These are phyloP conservation scores for Stenopsyche tienmushanensis DNA, from an alignment of 1,140 invertebrate genomes.

Conservation along the genomic window DNA sequence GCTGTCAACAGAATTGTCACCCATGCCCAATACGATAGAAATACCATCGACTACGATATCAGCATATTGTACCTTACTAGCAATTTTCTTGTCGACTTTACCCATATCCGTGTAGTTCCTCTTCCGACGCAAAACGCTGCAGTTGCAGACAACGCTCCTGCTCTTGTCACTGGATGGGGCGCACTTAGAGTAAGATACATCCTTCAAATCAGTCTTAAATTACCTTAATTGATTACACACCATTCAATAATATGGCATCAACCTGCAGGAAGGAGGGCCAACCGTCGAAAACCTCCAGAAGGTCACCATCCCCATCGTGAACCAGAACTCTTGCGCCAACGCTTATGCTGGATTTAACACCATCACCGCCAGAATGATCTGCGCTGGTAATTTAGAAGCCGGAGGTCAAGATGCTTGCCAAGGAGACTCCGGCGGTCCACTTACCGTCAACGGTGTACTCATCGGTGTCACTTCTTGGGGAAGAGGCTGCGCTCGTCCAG, in stretches of 20 bases:
- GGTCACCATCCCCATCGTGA: conserved; percentile 20
- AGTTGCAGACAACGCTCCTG: conserved; percentile 5
- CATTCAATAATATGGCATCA: not conserved
- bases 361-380: conserved; percentile 49
- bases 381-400: conserved; percentile 42
- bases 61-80: conserved; percentile 1
- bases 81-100: conserved; percentile 2
- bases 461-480: conserved; percentile 74
- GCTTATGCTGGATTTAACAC: conserved; percentile 46
- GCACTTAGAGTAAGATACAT: conserved; percentile 11
- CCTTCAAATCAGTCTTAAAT: not conserved
- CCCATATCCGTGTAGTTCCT: not conserved
- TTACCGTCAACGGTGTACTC: conserved; percentile 53
- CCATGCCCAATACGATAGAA: not conserved
- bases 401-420: conserved; percentile 60
- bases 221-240: not conserved
- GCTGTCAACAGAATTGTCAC: conserved; percentile 8
- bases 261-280: conserved; percentile 15
- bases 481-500: conserved; percentile 64
- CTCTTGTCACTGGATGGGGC: conserved; percentile 28
- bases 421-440: conserved; percentile 67
- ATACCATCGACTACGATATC: conserved; percentile 22
- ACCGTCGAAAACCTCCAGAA: conserved; percentile 11
- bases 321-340: conserved; percentile 40
- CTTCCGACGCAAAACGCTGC: conserved; percentile 11